Conservation (phyloP, 2,888 invertebrate species). For the Drosophila parthenogenetica region DNA sequence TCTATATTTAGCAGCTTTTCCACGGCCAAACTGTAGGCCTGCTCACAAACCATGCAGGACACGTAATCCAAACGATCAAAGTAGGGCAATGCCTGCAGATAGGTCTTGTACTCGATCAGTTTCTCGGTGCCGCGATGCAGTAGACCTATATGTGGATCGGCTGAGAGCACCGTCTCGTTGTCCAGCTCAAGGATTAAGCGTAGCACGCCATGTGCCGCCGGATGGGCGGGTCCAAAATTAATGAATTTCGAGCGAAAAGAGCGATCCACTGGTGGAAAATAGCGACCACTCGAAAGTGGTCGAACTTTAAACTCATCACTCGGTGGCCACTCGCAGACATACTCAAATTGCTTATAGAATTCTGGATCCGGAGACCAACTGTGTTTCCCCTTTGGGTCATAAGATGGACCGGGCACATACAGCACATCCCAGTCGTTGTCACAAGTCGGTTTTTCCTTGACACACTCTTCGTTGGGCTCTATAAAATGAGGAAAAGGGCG, state of each 20-base stretch:
- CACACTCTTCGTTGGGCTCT: slow-evolving; percentile 31
- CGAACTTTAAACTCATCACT: slow-evolving; percentile 83
- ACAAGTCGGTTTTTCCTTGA: slow-evolving; percentile 9
- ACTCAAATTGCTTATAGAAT: slow-evolving; percentile 86
- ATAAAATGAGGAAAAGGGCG: too few species aligned
- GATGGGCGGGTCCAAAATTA: slow-evolving; percentile 96
- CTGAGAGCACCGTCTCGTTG: slow-evolving; percentile 91
- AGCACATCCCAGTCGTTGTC: slow-evolving; percentile 30
- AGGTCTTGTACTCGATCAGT: slow-evolving; percentile 95
- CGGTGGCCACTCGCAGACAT: slow-evolving; percentile 87
- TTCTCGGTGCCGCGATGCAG: slow-evolving; percentile 96
- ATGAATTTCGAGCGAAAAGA: slow-evolving; percentile 88
- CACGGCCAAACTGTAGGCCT: slow-evolving; percentile 91
- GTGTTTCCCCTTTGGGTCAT: slow-evolving; percentile 45
- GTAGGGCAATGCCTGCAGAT: slow-evolving; percentile 92
- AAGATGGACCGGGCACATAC: slow-evolving; percentile 32
- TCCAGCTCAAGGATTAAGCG: slow-evolving; percentile 92
- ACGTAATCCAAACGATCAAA: slow-evolving; percentile 96
- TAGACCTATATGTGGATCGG: slow-evolving; percentile 94
- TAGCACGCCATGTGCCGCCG: slow-evolving; percentile 95
- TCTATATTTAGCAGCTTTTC: slow-evolving; percentile 93
- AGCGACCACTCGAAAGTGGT: slow-evolving; percentile 78
- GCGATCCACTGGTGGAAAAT: slow-evolving; percentile 86
- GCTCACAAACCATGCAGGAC: slow-evolving; percentile 93
- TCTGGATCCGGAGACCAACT: slow-evolving; percentile 89